phyloP scores from a whole-genome alignment of 2,888 invertebrate genomes.

The Hartigia nigra region DNA sequence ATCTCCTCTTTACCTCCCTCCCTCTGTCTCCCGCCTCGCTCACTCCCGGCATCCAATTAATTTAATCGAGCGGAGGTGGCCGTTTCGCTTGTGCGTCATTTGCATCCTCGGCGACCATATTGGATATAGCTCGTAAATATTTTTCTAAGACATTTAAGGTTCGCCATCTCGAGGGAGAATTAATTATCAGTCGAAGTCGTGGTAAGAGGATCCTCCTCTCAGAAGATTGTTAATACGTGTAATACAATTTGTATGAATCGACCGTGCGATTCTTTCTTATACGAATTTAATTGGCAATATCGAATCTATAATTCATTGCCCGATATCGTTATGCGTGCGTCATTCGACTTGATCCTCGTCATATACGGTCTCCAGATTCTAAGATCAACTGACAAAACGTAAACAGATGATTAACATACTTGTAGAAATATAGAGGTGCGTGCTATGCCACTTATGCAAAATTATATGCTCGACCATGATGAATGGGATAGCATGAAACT shows the following conservation, averaged over 20 bases:
- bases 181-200: not conserved
- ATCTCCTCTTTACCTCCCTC: constrained; percentile 7
- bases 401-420: not conserved
- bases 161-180: not conserved
- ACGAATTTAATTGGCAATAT: not conserved
- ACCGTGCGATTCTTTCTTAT: not conserved
- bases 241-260: not conserved
- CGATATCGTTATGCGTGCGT: not conserved
- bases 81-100: not conserved
- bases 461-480: not conserved
- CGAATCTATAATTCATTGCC: not conserved
- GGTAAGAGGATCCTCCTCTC: no score
- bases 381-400: not conserved
- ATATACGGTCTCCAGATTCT: not conserved
- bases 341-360: not conserved
- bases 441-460: not conserved
- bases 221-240: not conserved
- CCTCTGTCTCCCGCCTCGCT: not conserved
- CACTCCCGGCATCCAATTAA: not conserved
- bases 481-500: not conserved
- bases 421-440: not conserved
- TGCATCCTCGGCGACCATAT: not conserved
- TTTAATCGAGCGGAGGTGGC: not conserved
- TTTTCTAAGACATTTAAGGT: not conserved
- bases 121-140: not conserved